Evolutionary conservation across 2,113 vertebrate genomes (phyloP), one percentile per base, ranked within the genome.

Genomic region (Myocastor coypus): DNA sequence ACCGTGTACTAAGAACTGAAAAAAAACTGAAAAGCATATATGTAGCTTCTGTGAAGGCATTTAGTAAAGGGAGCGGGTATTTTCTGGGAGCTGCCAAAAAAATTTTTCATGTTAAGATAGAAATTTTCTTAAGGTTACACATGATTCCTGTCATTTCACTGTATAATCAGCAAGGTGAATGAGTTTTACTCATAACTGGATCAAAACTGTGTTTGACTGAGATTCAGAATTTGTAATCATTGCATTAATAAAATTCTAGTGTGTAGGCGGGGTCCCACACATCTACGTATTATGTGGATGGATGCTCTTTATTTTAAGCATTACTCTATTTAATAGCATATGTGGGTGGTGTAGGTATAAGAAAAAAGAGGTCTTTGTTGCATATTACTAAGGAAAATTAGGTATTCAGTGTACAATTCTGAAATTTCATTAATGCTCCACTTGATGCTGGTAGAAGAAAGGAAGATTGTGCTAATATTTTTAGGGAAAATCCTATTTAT

Each of bases 391-490:
- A 93, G 46, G 77, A 59, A 78, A 91, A 71, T 83, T 94, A 77
- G 37, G 46, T 77, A 69, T 83, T 91, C 37, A 34, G 20, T 91
- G n/a, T 40, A 78, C 82, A 83, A 89, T 57, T 95, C 63, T 77
- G 32, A 93, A 91, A 89, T 87, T 91, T 95, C n/a, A 87, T 71
- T 83, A 96, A 69, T 89, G 61, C 28, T 94, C 40, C 37, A 73
- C 24, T 68, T 93, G n/a, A 34, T 93, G 37, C 46, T 91, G 28
- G 64, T 83, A 68, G 59, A 66, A 50, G 12, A 57, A 37, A 66
- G 73, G 40, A 94, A 63, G 4, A 26, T 32, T 32, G 9, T 84
- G 42, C 20, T 92, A 46, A 68, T 94, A 52, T 92, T 96, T 94
- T 55, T 50, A 86, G 55, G 32, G 61, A 3, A 89, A 86, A 59